Evolutionary conservation across 2,113 vertebrate genomes (phyloP), one percentile per base, ranked within the genome.

Genomic region (Saimiri boliviensis): DNA sequence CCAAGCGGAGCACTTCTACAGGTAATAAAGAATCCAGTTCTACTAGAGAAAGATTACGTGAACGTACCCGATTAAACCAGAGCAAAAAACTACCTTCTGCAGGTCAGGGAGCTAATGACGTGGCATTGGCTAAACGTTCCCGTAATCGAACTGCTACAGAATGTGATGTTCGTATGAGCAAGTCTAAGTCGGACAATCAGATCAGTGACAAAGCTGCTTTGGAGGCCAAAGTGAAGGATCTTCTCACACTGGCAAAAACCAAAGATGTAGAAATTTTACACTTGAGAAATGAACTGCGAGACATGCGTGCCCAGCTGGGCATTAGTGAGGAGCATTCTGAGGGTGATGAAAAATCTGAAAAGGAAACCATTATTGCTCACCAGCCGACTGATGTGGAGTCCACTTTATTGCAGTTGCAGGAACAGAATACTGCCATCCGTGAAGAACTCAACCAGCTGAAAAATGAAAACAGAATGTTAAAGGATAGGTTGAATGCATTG

Each of bases 391-490:
- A 99, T 3, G 99, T 99, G 0, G 99, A 99, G 96, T 99, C 99
- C 37, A 99, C 99, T 0, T 94, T 99, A 56, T 97, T 99, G 49
- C 99, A 99, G 94, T 89, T 99, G 76, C 99, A 99, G 98, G 99
- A 99, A 27, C 99, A 99, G 97, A 99, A 99, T 97, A 98, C 99
- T 47, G 99, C 99, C 98, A 99, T 99, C 98, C 98, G 99, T 30
- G 99, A 99, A 77, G 99, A 99, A 90, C 99, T 99, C 79, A 99
- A 99, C 98, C 98, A 99, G 96, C 98, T 99, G 32, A 99, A 99
- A 97, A 99, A 99, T 14, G 99, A 99, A 98, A 99, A 99, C 96
- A 98, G 99, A 63, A 99, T 99, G 99, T 97, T 99, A 30, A 99
- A 99, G 97, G 99, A 99, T 96, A 98, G 99, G 10, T 97, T 99